phyloP scores from a whole-genome alignment of 2,888 invertebrate genomes.

The Apodemia duryi region DNA sequence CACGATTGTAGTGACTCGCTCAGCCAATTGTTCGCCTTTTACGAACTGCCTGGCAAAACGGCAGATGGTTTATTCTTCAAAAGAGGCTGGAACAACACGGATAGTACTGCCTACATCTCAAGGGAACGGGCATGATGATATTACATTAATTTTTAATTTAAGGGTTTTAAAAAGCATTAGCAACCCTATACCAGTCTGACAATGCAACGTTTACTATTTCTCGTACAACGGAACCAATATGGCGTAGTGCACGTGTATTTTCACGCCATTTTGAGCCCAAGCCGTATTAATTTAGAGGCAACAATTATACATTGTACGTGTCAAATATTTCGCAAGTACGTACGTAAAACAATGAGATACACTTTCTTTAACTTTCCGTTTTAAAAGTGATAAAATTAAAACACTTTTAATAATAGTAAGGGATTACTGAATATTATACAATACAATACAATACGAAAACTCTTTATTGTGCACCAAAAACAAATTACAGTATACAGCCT shows the following conservation, averaged over 20 bases:
- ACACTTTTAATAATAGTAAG: too few relatives aligned
- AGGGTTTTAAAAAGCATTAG: background rate
- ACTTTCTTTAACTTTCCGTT: slow-evolving; percentile 12
- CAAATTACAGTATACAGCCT: too few relatives aligned
- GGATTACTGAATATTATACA: too few relatives aligned
- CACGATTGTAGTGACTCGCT: too few relatives aligned
- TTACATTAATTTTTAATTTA: background rate
- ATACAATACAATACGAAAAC: too few relatives aligned
- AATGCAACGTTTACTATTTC: slow-evolving; percentile 12
- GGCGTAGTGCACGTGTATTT: slow-evolving; percentile 5
- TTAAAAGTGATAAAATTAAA: background rate
- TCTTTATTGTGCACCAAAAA: too few relatives aligned
- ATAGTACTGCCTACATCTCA: background rate
- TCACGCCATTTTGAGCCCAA: slow-evolving; percentile 13
- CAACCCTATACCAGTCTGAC: background rate
- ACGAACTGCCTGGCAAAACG: too few relatives aligned
- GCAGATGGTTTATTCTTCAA: too few relatives aligned
- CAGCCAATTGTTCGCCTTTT: too few relatives aligned
- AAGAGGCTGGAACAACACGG: too few relatives aligned
- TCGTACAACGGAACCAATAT: slow-evolving; percentile 12
- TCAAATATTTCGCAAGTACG: slow-evolving; percentile 12
- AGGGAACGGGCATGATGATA: background rate
- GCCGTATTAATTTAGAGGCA: slow-evolving; percentile 3
- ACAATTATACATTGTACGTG: background rate
- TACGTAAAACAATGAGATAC: background rate